Evolutionary conservation across 2,888 invertebrate species (phyloP).

Genomic region (Allolobophora icterica): DNA sequence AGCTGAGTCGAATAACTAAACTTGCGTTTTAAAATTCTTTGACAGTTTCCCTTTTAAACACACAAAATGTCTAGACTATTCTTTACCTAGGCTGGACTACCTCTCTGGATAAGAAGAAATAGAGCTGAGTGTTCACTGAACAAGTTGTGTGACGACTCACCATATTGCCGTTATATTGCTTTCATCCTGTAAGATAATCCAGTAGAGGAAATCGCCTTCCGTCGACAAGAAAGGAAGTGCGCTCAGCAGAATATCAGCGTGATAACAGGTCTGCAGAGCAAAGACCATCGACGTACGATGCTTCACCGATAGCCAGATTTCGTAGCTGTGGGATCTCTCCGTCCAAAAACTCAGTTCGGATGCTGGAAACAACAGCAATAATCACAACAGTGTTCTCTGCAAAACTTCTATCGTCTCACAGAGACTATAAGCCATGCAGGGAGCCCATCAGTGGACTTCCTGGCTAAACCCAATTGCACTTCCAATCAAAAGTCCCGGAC

Average conservation of each 20-base stretch:
- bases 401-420: too few relatives aligned
- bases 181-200: slow-evolving; percentile 24
- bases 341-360: slow-evolving; percentile 24
- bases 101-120: too few relatives aligned
- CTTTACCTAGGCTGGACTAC: background rate
- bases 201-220: slow-evolving; percentile 26
- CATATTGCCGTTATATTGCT: slow-evolving; percentile 33
- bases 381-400: background rate
- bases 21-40: too few relatives aligned
- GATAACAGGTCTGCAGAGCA: slow-evolving; percentile 35
- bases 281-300: slow-evolving; percentile 31
- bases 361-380: background rate
- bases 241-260: slow-evolving; percentile 36
- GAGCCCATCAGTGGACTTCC: too few relatives aligned
- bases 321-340: slow-evolving; percentile 26
- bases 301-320: slow-evolving; percentile 35
- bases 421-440: too few relatives aligned
- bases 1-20: too few relatives aligned
- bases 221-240: slow-evolving; percentile 17
- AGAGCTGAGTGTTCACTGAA: too few relatives aligned
- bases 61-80: too few relatives aligned
- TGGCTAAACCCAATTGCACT: too few relatives aligned
- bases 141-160: background rate
- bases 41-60: too few relatives aligned
- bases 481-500: too few relatives aligned